Base-by-base conservation (phyloP, 2,797 vertebrate genomes). In the Odontamblyopus lacepedii region DNA sequence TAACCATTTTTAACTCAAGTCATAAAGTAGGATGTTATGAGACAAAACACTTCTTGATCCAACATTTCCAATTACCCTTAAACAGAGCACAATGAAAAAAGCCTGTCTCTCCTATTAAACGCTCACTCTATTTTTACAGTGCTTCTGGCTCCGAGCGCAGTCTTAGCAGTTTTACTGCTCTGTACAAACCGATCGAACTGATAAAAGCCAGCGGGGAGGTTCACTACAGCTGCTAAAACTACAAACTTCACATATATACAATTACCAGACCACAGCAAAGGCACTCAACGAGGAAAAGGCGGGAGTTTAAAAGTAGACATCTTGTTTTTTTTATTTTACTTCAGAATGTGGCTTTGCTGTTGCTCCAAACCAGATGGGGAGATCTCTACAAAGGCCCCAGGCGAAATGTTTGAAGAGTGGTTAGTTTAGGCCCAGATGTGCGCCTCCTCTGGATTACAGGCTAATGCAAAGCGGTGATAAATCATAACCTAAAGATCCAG, bases 301-400 rank as follows among this genome's bases (percentile, higher is more conserved):
- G 86, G 83, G 79, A 80, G 79, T 89, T 84, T 75, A 63, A 84
- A 79, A 80, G 63, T 57, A 1, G 61, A 15, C 62, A 59, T 30
- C 26, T 72, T 79, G 13, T 72, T 79, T 83, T 76, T 71, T 74
- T 44, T 41, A 2, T 73, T 62, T 19, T 53, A 72, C 78, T 81
- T 70, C 85, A 85, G 89, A 91, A 88, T 91, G 88, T 85, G 88
- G 91, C 73, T 29, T 23, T 70, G 68, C 63, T 80, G 74, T 76
- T 87, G 44, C 82, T 85, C 60, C 66, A 79, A 91, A 92, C 86
- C 89, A 92, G 90, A 91, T 91, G 92, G 87, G 70, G 74, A 35
- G 35, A 83, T 83, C 78, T 80, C 87, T 41, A 19, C 38, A 78
- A 73, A 64, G 76, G 88, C 88, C 87, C 79, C 26, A 16, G 79